A percentile compares a stretch with the other conserved stretches of the same genome.
phyloP scores from a whole-genome alignment of 2,797 vertebrate species.

The Eptatretus atami region DNA sequence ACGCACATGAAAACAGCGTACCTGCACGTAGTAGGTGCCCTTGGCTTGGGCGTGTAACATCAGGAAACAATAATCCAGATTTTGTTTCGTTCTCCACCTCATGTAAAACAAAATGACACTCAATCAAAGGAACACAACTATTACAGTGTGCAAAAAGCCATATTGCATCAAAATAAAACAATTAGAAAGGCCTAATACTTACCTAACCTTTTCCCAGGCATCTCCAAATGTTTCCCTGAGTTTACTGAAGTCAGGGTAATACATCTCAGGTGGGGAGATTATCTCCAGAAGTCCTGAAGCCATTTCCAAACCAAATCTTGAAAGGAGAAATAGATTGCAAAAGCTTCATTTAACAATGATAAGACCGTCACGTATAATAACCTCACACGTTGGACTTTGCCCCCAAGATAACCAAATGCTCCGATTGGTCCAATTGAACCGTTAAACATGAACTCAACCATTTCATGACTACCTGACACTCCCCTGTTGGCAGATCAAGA shows the following conservation, averaged over 20 bases:
- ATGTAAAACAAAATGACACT: conserved; percentile 14
- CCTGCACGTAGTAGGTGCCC: conserved; percentile 90
- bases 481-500: too few relatives aligned
- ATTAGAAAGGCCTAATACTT: conserved; percentile 8
- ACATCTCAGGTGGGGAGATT: conserved; percentile 69
- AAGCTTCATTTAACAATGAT: too few relatives aligned
- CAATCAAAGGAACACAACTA: not conserved
- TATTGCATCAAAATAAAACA: not conserved
- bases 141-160: not conserved
- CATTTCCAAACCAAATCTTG: conserved; percentile 65
- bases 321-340: not conserved
- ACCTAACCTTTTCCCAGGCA: conserved; percentile 85
- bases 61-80: conserved; percentile 83
- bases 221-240: conserved; percentile 83
- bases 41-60: conserved; percentile 98
- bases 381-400: too few relatives aligned
- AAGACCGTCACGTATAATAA: too few relatives aligned
- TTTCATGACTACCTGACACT: too few relatives aligned
- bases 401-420: too few relatives aligned
- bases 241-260: conserved; percentile 77
- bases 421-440: too few relatives aligned
- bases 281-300: conserved; percentile 66
- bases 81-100: conserved; percentile 93
- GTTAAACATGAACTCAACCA: too few relatives aligned
- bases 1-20: conserved; percentile 12